Evolutionary conservation across 92 coral and sea anemone species (phyloP), one percentile per base, ranked within the genome.

Genomic region (Zoanthus sansibaricus): DNA sequence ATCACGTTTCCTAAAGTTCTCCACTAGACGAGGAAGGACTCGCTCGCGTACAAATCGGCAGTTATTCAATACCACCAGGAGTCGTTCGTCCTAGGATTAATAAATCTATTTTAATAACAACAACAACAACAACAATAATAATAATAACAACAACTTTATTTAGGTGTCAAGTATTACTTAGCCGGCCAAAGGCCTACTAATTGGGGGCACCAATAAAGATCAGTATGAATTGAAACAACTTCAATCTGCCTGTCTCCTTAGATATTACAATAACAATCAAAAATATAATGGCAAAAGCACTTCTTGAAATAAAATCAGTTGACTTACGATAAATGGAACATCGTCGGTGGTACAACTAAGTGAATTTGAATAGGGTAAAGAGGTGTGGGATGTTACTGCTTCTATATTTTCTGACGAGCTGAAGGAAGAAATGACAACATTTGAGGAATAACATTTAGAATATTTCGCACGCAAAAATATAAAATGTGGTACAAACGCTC

Each of bases 21-120:
- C 98, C 45, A 97, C 99, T 18, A 97, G 95, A 73, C 96, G 96
- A 16, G 97, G 94, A 8, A 97, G 86, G 14, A 97, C 98, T 56
- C 89, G 91, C 48, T 90, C 89, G 33, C 98, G 92, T 33, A 95
- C 96, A 85, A 95, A 94, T 3, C 98, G 94, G 68, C 99, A 97
- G 78, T 96, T 95, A 82, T 96, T 97, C 12, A 97, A 93, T 58
- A 97, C 97, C 76, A 97, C 94, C 68, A 97, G 91, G 77, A 97
- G 86, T 72, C 99, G 88, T 56, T 97, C 99, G 84, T 97, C 99
- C 99, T 97, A 77, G 9, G 21, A 91, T 48, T 49, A n/a, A 79
- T 4, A 82, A 46, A 14, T 12, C n/a, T 18, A 8, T 78, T 1
- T 13, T 16, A 33, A 5, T 46, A 4, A 58, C 58, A 10, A 45